These are phyloP conservation scores for Euphonia xanthogaster DNA, from an alignment of 2,797 vertebrate species.

Conservation along the genomic window DNA sequence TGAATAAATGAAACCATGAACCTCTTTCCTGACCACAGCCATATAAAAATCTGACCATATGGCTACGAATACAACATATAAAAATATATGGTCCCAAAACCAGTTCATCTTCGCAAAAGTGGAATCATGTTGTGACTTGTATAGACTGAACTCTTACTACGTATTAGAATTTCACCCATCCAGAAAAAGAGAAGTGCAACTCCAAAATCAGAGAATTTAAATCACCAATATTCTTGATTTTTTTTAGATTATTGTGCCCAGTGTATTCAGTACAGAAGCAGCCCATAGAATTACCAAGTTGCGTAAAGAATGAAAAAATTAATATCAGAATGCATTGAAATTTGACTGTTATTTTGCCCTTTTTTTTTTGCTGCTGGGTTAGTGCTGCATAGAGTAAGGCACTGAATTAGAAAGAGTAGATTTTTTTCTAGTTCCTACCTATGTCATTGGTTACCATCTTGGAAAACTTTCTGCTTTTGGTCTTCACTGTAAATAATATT, in stretches of 20 bases:
- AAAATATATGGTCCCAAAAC: not conserved
- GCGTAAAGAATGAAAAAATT: conserved; percentile 73
- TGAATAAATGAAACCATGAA: not conserved
- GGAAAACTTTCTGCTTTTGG: conserved; percentile 97
- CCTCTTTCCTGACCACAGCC: not conserved
- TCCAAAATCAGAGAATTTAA: conserved; percentile 60
- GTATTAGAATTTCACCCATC: conserved; percentile 39
- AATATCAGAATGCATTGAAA: conserved; percentile 66
- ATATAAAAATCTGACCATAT: not conserved
- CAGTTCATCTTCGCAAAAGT: not conserved
- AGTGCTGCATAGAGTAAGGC: conserved; percentile 75
- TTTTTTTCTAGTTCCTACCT: conserved; percentile 87
- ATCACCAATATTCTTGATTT: conserved; percentile 61
- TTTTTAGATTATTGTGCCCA: conserved; percentile 51
- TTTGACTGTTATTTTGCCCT: not conserved
- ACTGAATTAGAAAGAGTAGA: conserved; percentile 77
- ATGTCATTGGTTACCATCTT: conserved; percentile 98
- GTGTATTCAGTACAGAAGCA: conserved; percentile 70
- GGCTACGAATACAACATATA: not conserved
- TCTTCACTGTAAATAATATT: conserved; percentile 94
- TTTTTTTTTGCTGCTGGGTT: conserved; percentile 60
- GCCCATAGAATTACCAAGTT: conserved; percentile 69
- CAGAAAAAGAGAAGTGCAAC: conserved; percentile 45
- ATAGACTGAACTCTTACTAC: conserved; percentile 76
- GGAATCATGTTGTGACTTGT: conserved; percentile 26